Evolutionary conservation across 2,888 invertebrate genomes (phyloP).

Genomic region (Lithophane ornitopus): DNA sequence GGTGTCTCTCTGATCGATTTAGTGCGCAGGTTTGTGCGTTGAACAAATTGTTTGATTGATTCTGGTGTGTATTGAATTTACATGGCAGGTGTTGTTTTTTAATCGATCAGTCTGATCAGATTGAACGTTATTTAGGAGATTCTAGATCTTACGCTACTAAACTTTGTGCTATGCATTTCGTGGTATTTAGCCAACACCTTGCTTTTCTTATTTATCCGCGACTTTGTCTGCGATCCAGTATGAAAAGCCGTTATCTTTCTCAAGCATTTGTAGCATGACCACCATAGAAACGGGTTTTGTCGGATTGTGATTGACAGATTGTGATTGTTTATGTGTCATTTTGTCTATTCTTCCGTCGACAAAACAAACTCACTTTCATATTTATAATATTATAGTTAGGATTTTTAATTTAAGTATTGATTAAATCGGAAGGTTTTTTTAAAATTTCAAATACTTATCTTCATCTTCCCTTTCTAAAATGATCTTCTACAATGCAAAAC

Average conservation of each 20-base stretch:
- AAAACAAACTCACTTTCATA: too few species aligned
- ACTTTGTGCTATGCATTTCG: neutral
- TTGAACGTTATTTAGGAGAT: neutral
- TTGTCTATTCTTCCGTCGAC: too few species aligned
- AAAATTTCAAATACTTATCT: neutral
- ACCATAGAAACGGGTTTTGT: too few species aligned
- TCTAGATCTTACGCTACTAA: neutral
- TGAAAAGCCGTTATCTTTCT: too few species aligned
- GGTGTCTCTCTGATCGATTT: constrained; percentile 69
- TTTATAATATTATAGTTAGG: too few species aligned
- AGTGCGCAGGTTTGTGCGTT: constrained; percentile 57
- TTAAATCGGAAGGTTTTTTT: neutral
- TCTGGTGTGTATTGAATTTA: constrained; percentile 54
- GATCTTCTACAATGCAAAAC: neutral
- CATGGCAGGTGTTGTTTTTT: constrained; percentile 24
- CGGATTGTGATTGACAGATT: too few species aligned
- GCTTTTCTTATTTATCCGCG: neutral
- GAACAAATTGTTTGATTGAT: constrained; percentile 68
- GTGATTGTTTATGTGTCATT: too few species aligned
- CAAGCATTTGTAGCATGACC: too few species aligned
- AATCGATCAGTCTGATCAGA: neutral
- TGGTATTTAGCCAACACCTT: too few species aligned
- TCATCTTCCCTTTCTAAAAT: neutral
- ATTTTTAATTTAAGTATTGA: neutral
- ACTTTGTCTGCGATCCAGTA: too few species aligned